Conservation (phyloP, 2,113 vertebrate genomes). For the Heliornis fulica region DNA sequence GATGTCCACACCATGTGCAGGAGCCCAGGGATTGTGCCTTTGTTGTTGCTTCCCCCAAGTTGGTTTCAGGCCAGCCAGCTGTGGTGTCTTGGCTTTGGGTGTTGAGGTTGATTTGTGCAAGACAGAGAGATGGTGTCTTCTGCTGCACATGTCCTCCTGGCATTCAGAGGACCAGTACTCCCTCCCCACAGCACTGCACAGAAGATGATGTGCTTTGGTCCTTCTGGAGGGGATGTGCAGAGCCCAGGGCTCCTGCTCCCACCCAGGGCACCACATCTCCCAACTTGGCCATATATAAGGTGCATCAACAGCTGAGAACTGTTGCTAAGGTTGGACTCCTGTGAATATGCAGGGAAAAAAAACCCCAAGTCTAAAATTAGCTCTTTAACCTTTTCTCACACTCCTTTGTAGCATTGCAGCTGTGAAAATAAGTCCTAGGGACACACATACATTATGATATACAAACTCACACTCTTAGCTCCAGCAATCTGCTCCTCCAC, state of each 20-base stretch:
- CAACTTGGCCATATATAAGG: neutral
- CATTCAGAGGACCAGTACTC: fast-evolving
- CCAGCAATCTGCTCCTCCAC: neutral
- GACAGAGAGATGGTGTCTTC: neutral
- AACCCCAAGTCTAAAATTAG: neutral
- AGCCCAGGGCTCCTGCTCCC: neutral
- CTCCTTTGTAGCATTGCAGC: neutral
- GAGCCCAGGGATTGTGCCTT: neutral
- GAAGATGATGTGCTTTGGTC: neutral
- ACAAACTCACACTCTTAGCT: neutral
- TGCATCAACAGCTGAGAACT: neutral
- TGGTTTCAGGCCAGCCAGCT: neutral
- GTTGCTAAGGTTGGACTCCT: neutral
- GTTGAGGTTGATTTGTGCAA: neutral
- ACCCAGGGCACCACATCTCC: neutral
- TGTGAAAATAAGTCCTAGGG: neutral
- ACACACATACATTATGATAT: neutral
- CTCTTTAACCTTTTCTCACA: neutral
- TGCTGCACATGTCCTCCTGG: neutral
- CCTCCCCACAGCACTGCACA: neutral
- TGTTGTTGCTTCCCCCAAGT: neutral
- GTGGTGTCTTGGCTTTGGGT: neutral
- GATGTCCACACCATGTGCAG: fast-evolving
- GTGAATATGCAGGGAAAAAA: neutral
- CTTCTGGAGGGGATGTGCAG: neutral